phyloP scores from a whole-genome alignment of 2,888 invertebrate species.

The Lasioglossum morio region DNA sequence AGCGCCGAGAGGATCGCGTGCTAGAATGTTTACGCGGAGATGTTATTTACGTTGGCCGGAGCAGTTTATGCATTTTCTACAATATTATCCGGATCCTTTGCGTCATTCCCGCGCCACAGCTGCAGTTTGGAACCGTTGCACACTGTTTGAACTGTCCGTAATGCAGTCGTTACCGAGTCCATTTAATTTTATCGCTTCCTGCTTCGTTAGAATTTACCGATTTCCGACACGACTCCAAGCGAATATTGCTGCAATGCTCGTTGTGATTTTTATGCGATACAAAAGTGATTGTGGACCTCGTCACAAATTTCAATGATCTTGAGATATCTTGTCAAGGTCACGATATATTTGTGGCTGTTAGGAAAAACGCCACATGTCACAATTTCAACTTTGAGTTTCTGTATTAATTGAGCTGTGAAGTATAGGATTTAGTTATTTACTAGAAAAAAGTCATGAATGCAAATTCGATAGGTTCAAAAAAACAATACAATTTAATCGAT shows the following conservation, averaged over 20 bases:
- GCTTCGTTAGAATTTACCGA: constrained; percentile 54
- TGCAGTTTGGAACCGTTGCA: constrained; percentile 32
- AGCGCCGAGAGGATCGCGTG: constrained; percentile 21
- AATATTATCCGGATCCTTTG: constrained; percentile 38
- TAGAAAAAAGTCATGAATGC: too few relatives aligned
- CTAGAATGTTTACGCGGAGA: constrained; percentile 24
- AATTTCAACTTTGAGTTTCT: too few relatives aligned
- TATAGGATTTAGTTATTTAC: too few relatives aligned
- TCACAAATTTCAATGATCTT: too few relatives aligned
- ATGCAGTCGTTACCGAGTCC: constrained; percentile 44
- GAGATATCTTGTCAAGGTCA: too few relatives aligned
- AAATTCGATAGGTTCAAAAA: too few relatives aligned
- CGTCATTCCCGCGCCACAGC: constrained; percentile 25
- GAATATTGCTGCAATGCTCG: not conserved
- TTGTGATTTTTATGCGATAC: too few relatives aligned
- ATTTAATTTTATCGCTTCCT: constrained; percentile 56
- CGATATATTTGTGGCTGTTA: too few relatives aligned
- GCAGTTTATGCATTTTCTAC: constrained; percentile 42
- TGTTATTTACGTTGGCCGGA: constrained; percentile 37
- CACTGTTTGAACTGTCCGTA: constrained; percentile 41
- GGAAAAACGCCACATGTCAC: too few relatives aligned
- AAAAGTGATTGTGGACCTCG: too few relatives aligned
- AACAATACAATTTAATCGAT: too few relatives aligned
- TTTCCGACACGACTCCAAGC: constrained; percentile 21
- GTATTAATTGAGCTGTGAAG: too few relatives aligned